These are phyloP conservation scores for Paedocypris sp. DNA, from an alignment of 2,113 vertebrate species.

Conservation along the genomic window DNA sequence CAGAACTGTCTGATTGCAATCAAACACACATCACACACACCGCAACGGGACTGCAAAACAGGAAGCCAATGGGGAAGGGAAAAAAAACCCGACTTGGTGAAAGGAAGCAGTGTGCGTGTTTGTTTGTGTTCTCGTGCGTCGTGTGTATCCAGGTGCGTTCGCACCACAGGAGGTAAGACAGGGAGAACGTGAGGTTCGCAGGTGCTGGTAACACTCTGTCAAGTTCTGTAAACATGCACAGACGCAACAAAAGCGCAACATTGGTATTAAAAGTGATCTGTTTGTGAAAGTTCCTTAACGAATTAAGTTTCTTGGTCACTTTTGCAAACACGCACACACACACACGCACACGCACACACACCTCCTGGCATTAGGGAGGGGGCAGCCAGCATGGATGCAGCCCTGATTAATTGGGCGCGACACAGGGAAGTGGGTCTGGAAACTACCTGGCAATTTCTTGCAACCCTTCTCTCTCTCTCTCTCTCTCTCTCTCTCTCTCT, in stretches of 20 bases:
- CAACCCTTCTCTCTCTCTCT: constrained; percentile 33
- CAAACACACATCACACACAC: constrained; percentile 12
- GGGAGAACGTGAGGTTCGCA: constrained; percentile 22
- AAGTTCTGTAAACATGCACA: constrained; percentile 6
- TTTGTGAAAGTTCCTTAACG: constrained; percentile 2
- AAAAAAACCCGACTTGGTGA: not conserved
- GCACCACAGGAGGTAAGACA: constrained; percentile 11
- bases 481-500: constrained; percentile 9
- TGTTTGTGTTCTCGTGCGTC: not conserved
- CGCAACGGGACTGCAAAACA: constrained; percentile 9
- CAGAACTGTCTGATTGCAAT: constrained; percentile 4
- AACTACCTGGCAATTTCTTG: constrained; percentile 70
- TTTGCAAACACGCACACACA: constrained; percentile 38
- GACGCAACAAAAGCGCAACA: not conserved
- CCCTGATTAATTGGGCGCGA: constrained; percentile 70
- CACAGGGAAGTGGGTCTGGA: constrained; percentile 67
- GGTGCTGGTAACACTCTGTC: constrained; percentile 26
- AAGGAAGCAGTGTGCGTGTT: not conserved
- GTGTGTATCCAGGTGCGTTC: constrained; percentile 24
- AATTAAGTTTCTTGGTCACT: constrained; percentile 21
- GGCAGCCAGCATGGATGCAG: constrained; percentile 63
- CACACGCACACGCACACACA: constrained; percentile 1
- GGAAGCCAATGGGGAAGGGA: not conserved
- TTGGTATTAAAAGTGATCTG: not conserved
- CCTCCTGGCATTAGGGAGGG: constrained; percentile 31